Evolutionary conservation across 2,888 invertebrate genomes (phyloP).

Genomic region (Homarus gammarus): DNA sequence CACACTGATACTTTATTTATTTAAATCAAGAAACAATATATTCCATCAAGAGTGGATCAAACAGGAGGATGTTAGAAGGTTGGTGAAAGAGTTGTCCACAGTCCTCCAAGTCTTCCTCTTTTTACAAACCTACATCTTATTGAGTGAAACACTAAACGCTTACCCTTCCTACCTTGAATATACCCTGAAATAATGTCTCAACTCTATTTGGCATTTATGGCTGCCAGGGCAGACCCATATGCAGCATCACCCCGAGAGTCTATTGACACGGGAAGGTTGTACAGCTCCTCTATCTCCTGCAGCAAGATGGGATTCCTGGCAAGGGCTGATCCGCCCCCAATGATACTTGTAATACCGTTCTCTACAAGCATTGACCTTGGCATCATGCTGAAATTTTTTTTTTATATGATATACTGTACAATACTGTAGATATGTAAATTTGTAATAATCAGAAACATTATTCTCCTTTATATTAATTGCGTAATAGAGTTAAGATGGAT

Average conservation of each 20-base stretch:
- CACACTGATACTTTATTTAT: too few species aligned
- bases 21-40: too few species aligned
- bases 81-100: too few species aligned
- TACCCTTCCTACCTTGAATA: neutral
- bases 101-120: neutral
- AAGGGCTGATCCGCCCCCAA: conserved; percentile 90
- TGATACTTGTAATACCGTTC: conserved; percentile 86
- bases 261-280: conserved; percentile 84
- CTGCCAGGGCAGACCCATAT: conserved; percentile 74
- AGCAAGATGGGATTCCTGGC: conserved; percentile 87
- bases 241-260: conserved; percentile 71
- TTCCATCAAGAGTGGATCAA: too few species aligned
- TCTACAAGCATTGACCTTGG: conserved; percentile 85
- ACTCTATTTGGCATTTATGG: conserved; percentile 36
- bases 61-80: too few species aligned
- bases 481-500: too few species aligned
- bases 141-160: neutral
- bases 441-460: too few species aligned
- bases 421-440: too few species aligned
- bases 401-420: too few species aligned
- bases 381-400: conserved; percentile 89
- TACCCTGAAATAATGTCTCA: neutral
- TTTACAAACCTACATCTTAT: neutral
- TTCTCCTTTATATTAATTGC: too few species aligned
- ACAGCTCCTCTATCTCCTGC: conserved; percentile 85